Base-by-base conservation (phyloP, 2,888 invertebrate genomes). In the Tolmerus cingulatus region DNA sequence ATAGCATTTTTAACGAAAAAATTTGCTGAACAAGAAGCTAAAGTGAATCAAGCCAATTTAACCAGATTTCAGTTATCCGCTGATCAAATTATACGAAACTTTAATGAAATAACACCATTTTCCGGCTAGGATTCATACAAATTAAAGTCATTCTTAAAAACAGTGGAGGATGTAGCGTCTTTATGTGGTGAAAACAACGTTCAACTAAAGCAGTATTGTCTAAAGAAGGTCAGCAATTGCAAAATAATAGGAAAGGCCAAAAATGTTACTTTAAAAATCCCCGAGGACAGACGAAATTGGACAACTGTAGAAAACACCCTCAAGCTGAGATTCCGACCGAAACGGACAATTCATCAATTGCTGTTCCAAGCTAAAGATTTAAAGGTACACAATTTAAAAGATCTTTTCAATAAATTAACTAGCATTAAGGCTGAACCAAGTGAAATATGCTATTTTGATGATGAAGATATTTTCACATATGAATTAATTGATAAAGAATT, bases 231-330 rank as follows among this genome's bases (percentile, higher is more conserved):
- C 5, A 46, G 82, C 34, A 87, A 87, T 57, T 51, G 27, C 12
- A 86, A 87, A 86, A 85, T 86, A 46, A 87, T 87, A 14, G 79
- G 87, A n/a, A 85, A 87, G 46, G 87, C 86, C 30, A 81, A 55
- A 23, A 82, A 87, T 55, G 51, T 40, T 7, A 84, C 84, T 66
- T 30, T 87, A 37, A 84, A 87, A 57, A 87, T 87, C 27, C 77
- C 84, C 9, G 82, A 87, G 37, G 27, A 87, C 23, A 30, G 87
- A 8, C n/a, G 84, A 40, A 87, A 76, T 23, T n/a, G n/a, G n/a
- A n/a, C n/a, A n/a, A n/a, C n/a, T n/a, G n/a, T n/a, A n/a, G n/a
- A n/a, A n/a, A n/a, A n/a, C n/a, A n/a, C n/a, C n/a, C n/a, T n/a
- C n/a, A n/a, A n/a, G n/a, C n/a, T n/a, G n/a, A n/a, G n/a, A n/a